phyloP scores from a whole-genome alignment of 2,888 invertebrate species.

The Panopea generosa region DNA sequence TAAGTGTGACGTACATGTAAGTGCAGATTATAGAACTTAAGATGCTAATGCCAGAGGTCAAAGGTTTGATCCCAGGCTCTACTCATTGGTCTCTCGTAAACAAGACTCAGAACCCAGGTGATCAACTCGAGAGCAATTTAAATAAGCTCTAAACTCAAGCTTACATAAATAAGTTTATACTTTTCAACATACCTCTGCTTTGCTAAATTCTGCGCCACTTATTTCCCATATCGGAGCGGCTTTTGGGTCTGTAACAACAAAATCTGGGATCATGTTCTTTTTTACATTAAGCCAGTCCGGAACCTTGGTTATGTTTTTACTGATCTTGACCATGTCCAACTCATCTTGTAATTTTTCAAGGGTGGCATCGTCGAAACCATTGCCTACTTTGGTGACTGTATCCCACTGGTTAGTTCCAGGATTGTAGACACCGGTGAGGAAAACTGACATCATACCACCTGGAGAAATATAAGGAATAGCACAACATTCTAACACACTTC shows the following conservation, averaged over 20 bases:
- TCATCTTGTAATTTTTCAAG: slow-evolving; percentile 90
- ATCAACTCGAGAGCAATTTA: too few species aligned
- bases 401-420: slow-evolving; percentile 89
- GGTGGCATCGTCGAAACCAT: slow-evolving; percentile 94
- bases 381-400: slow-evolving; percentile 94
- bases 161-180: too few species aligned
- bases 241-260: slow-evolving; percentile 93
- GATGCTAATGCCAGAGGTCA: too few species aligned
- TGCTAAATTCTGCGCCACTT: slow-evolving; percentile 89
- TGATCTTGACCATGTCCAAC: slow-evolving; percentile 92
- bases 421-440: slow-evolving; percentile 96
- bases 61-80: too few species aligned
- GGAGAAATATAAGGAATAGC: slow-evolving; percentile 38
- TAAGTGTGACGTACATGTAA: too few species aligned
- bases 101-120: too few species aligned
- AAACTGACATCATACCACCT: slow-evolving; percentile 96
- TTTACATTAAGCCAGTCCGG: slow-evolving; percentile 94
- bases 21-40: too few species aligned
- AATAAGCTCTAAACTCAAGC: too few species aligned
- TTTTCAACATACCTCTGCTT: slow-evolving; percentile 84
- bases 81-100: too few species aligned
- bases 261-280: slow-evolving; percentile 95
- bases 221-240: slow-evolving; percentile 96
- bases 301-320: slow-evolving; percentile 87
- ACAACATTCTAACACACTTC: too few species aligned